A percentile compares a stretch with the other conserved stretches of the same genome.
phyloP scores from a whole-genome alignment of 2,797 vertebrate genomes.

The Myiothlypis coronata region DNA sequence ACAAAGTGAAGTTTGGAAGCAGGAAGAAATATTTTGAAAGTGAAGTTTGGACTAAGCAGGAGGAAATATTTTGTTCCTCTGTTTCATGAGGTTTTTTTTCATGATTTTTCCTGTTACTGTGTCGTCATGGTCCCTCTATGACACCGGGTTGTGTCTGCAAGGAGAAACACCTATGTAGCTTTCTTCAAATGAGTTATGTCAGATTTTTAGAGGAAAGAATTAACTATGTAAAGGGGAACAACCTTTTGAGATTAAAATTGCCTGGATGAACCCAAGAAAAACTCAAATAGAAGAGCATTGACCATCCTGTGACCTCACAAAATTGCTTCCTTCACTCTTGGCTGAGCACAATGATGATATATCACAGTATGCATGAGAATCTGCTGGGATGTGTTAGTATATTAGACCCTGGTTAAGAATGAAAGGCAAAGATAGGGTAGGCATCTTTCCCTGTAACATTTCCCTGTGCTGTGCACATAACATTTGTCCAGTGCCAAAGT shows the following conservation, averaged over 20 bases:
- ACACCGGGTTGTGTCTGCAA: not conserved
- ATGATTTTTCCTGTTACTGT: not conserved
- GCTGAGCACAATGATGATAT: conserved; percentile 42
- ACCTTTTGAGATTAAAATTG: conserved; percentile 53
- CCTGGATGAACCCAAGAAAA: conserved; percentile 45
- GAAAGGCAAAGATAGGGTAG: not conserved
- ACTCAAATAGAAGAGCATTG: conserved; percentile 38
- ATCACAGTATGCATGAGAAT: conserved; percentile 31
- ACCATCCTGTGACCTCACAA: conserved; percentile 56
- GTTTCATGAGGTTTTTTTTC: not conserved
- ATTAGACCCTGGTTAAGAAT: not conserved
- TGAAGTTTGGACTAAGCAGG: not conserved
- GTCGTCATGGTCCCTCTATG: not conserved
- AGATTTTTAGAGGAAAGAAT: conserved; percentile 39
- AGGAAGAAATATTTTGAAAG: not conserved
- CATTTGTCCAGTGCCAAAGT: not conserved
- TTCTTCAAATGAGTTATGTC: conserved; percentile 45
- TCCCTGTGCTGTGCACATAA: not conserved
- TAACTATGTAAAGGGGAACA: conserved; percentile 47
- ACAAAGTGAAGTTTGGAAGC: not conserved
- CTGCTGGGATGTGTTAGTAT: not conserved
- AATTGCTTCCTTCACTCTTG: conserved; percentile 60
- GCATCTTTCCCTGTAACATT: not conserved
- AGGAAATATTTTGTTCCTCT: not conserved
- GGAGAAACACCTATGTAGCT: not conserved